A percentile compares a stretch with the other conserved stretches of the same genome.
phyloP scores from a whole-genome alignment of 2,797 vertebrate species.

The Okamejei kenojei region DNA sequence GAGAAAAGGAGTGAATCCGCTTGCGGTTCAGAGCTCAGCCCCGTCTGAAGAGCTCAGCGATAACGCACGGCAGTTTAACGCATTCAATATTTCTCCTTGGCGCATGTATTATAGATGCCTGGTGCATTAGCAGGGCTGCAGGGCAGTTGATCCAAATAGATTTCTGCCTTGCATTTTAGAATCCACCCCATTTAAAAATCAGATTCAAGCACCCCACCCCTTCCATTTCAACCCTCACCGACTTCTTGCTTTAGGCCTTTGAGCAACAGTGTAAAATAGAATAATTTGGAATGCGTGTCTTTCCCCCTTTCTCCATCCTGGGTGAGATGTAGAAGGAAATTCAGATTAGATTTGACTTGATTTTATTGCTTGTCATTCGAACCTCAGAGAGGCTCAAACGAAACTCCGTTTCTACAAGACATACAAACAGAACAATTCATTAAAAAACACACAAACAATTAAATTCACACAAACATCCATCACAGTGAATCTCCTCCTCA shows the following conservation, averaged over 20 bases:
- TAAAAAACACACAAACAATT: too few relatives aligned
- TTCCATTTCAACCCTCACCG: neutral
- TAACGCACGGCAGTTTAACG: slow-evolving; percentile 72
- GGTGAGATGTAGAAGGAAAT: neutral
- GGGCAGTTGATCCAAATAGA: slow-evolving; percentile 62
- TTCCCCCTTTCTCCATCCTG: neutral
- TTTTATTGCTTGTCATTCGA: too few relatives aligned
- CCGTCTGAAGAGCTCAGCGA: slow-evolving; percentile 74
- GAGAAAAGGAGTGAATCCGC: slow-evolving; percentile 62
- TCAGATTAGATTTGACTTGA: too few relatives aligned
- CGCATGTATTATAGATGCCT: slow-evolving; percentile 89
- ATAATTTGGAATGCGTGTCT: neutral
- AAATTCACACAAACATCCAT: too few relatives aligned
- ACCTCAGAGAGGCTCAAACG: too few relatives aligned
- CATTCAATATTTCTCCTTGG: slow-evolving; percentile 72
- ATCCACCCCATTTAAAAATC: slow-evolving; percentile 50
- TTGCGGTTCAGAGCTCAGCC: slow-evolving; percentile 64
- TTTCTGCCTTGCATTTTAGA: slow-evolving; percentile 56
- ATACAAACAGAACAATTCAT: too few relatives aligned
- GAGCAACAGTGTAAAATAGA: neutral
- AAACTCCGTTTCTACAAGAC: too few relatives aligned
- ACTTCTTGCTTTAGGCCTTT: neutral
- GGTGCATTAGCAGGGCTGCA: slow-evolving; percentile 60
- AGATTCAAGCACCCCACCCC: neutral
- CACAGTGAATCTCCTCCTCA: too few relatives aligned